Conservation (phyloP, 2,888 invertebrate species). For the Sturmia bella region DNA sequence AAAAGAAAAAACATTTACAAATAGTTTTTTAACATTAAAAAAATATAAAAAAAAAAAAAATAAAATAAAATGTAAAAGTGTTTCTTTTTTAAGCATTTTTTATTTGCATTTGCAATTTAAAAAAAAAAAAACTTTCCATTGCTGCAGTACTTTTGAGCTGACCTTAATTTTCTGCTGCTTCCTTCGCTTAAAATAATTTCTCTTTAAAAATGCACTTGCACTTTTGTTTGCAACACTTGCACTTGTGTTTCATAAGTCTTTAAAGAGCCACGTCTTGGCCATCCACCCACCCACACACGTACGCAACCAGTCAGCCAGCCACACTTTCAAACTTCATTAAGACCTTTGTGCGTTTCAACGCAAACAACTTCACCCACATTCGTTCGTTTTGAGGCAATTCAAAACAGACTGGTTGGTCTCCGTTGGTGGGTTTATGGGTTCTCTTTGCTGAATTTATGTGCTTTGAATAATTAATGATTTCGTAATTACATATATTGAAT, state of each 20-base stretch:
- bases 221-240: slow-evolving; percentile 35
- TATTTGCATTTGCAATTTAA: neutral
- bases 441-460: slow-evolving; percentile 23
- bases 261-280: neutral
- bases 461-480: slow-evolving; percentile 58
- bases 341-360: neutral
- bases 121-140: slow-evolving; percentile 7
- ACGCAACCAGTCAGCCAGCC: slow-evolving; percentile 3
- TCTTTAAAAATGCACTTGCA: slow-evolving; percentile 55
- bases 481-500: slow-evolving; percentile 59
- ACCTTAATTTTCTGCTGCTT: neutral
- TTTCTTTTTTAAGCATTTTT: no score
- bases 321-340: slow-evolving; percentile 3
- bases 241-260: slow-evolving; percentile 16
- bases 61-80: no score
- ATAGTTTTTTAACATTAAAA: neutral
- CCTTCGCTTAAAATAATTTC: slow-evolving; percentile 14
- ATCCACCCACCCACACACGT: slow-evolving; percentile 26
- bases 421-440: slow-evolving; percentile 3
- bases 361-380: neutral
- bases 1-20: neutral
- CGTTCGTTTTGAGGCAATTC: slow-evolving; percentile 14
- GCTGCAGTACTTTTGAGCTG: neutral
- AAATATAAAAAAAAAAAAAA: no score
- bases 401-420: neutral